Base-by-base conservation (phyloP, 1,140 invertebrate genomes). In the Drosophila sechellia region DNA sequence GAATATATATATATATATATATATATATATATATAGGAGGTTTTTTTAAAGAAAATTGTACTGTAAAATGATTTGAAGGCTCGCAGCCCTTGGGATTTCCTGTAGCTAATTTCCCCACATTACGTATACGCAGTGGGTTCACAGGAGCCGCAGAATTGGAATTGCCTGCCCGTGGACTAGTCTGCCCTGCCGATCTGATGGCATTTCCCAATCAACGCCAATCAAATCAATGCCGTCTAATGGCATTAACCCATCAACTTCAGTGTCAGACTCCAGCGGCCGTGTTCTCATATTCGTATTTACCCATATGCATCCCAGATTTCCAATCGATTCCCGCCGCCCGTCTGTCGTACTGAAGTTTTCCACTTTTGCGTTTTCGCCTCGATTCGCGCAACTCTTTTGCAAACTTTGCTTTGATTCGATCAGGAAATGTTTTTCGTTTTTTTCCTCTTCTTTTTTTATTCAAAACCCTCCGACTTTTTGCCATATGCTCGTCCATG, bases 201-300 rank as follows among this genome's bases (percentile, higher is more conserved):
- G 80, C 68, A 89, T 83, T 89, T 89, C 81, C 79, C 84, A 84
- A 89, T 89, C 84, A 89, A 84, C 84, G 84, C 84, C 84, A 89
- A 89, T 89, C 84, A 89, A 89, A 89, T 89, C 84, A 89, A 89
- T 89, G 72, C 84, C 72, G 84, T 71, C 84, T 89, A 89, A 89
- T 89, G 84, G 84, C 84, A 89, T 89, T 89, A 89, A 84, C 79
- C 84, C 85, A 80, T 89, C 84, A 89, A 74, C 83, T 79, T 79
- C 79, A 83, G 71, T 89, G 76, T 77, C 79, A 75, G 77, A 59
- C 56, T 53, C 45, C 43, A 43, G 27, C 27, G 34, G 45, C 49
- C 59, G 17, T 56, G 27, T 13, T 10, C 25, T 37, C 45, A 39
- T 22, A 42, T 37, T 45, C 27, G 35, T 56, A 58, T 76, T 68